Evolutionary conservation across 1,140 invertebrate genomes (phyloP), one percentile per base, ranked within the genome.

Genomic region (Drosophila sechellia): DNA sequence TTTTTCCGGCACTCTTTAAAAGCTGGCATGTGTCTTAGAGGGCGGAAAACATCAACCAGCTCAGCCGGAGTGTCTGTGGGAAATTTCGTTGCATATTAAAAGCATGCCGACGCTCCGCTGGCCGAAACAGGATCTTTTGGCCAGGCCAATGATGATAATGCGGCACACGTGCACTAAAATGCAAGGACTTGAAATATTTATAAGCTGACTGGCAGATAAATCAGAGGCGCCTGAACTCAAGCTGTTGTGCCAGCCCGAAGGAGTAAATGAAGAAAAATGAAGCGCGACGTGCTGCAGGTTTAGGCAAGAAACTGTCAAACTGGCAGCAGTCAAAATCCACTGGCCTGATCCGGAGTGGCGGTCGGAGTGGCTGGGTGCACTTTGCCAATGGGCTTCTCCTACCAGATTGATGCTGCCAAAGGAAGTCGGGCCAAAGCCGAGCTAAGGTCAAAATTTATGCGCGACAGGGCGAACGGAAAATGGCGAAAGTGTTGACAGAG

Each of bases 101-200:
- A 70, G 61, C 59, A 68, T 46, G 45, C 54, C 59, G 42, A n/a
- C 60, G 48, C 58, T 37, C 40, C 46, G 20, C 27, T 22, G 20
- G 20, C 20, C 20, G 20, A 42, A 35, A 37, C 49, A 50, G 40
- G 17, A 42, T 43, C 40, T 27, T 53, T 58, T 50, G 52, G 39
- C 20, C 27, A 42, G 54, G 42, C 50, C 65, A 68, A 64, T 76
- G 75, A 86, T 68, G 83, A 83, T 74, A 89, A 89, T 89, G 84
- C 71, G 57, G 79, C 83, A 89, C 84, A 87, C 84, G 84, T 87
- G 84, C 84, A 89, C 59, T 59, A 87, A 87, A 87, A 83, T 87
- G 85, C 84, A 84, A 71, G 77, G 68, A 89, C 84, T 89, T 87
- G 81, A 84, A 87, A 87, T 87, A 87, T 87, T 89, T 80, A 87